Percentiles rank a stretch among this genome's conserved stretches.
Conservation (phyloP, 2,113 vertebrate genomes). For the Anser cygnoides region DNA sequence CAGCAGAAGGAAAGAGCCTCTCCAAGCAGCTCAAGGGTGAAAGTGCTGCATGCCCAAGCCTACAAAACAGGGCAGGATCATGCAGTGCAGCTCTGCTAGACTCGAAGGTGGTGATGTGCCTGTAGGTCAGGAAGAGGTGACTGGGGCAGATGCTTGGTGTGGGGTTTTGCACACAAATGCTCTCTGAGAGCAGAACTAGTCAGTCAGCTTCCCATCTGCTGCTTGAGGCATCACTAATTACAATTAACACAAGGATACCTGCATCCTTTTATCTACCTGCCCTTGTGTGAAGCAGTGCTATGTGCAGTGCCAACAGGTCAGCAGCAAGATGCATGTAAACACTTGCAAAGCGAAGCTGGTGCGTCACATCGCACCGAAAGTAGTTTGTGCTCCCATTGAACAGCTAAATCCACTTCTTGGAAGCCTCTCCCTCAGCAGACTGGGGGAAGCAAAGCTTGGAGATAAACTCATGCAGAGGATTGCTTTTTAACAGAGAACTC, state of each 20-base stretch:
- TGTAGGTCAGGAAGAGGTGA: not conserved
- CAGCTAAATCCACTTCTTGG: not conserved
- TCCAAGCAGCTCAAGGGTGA: not conserved
- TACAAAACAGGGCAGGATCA: accelerated
- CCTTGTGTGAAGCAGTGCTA: not conserved
- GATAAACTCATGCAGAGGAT: conserved; percentile 53
- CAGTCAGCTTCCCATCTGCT: not conserved
- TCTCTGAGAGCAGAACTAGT: not conserved
- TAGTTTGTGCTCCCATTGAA: accelerated
- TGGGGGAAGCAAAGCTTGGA: not conserved
- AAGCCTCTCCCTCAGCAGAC: not conserved
- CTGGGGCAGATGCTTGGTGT: not conserved
- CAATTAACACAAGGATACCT: too few species aligned
- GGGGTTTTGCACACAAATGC: not conserved
- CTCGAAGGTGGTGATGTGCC: not conserved
- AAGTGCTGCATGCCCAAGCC: not conserved
- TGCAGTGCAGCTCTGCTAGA: not conserved
- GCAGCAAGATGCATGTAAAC: not conserved
- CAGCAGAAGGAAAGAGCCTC: not conserved
- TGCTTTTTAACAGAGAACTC: conserved; percentile 65
- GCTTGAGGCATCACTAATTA: not conserved
- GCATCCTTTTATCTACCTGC: not conserved
- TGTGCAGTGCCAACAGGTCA: too few species aligned
- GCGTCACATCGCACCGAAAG: accelerated
- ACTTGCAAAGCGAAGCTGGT: not conserved